A percentile compares a stretch with the other conserved stretches of the same genome.
phyloP scores from a whole-genome alignment of 2,888 invertebrate genomes.

The Lithophane ornitopus region DNA sequence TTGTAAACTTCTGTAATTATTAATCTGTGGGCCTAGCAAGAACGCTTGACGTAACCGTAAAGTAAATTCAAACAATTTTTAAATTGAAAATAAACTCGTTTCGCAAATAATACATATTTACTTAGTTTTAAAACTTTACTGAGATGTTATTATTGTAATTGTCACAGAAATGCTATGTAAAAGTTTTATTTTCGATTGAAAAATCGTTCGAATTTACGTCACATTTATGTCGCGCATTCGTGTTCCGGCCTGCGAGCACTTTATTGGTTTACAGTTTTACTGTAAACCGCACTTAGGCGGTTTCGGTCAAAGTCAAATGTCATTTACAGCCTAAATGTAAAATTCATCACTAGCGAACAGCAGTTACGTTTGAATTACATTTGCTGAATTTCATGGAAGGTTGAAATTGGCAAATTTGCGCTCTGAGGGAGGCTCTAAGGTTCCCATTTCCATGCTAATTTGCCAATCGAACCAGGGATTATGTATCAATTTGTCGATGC shows the following conservation, averaged over 20 bases:
- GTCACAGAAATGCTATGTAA: background rate
- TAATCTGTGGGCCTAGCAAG: no score
- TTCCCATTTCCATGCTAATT: slow-evolving; percentile 53
- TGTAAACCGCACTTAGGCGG: no score
- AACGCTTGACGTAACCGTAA: no score
- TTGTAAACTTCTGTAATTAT: no score
- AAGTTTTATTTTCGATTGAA: background rate
- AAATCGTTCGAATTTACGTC: background rate
- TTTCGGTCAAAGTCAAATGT: no score
- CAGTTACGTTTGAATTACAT: slow-evolving; percentile 17
- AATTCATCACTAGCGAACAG: background rate
- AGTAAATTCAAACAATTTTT: no score
- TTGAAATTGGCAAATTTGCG: slow-evolving; percentile 32
- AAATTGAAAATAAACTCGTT: no score
- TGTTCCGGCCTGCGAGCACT: background rate
- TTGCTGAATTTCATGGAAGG: slow-evolving; percentile 14
- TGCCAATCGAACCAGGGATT: slow-evolving; percentile 32
- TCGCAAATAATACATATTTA: no score
- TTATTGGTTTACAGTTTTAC: background rate
- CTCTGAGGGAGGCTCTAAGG: slow-evolving; percentile 14
- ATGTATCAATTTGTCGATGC: slow-evolving; percentile 39
- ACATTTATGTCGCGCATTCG: background rate
- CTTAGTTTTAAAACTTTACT: background rate
- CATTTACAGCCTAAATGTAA: background rate
- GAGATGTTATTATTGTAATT: background rate